These are phyloP conservation scores for Parnassius smintheus DNA, from an alignment of 2,888 invertebrate species.

Conservation along the genomic window DNA sequence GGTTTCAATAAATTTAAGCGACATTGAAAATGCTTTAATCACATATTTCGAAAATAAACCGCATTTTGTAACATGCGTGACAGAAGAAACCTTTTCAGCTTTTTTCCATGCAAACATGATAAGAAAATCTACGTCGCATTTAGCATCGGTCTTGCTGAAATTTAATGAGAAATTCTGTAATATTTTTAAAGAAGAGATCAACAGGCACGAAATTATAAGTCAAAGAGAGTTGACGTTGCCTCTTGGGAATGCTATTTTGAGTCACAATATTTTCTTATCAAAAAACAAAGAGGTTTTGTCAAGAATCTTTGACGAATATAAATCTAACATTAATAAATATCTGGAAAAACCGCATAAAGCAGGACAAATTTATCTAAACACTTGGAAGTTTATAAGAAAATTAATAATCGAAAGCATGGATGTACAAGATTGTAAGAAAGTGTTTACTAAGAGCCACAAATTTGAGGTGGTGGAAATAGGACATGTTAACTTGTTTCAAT, in stretches of 20 bases:
- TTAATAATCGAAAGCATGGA: constrained; percentile 83
- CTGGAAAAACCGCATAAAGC: constrained; percentile 86
- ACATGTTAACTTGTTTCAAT: constrained; percentile 79
- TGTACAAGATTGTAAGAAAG: constrained; percentile 75
- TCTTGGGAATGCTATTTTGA: constrained; percentile 73
- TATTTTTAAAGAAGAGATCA: constrained; percentile 68
- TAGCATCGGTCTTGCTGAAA: constrained; percentile 81
- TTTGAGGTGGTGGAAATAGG: constrained; percentile 82
- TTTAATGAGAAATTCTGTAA: constrained; percentile 71
- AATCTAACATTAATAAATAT: constrained; percentile 82
- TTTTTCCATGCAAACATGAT: constrained; percentile 75
- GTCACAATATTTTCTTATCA: constrained; percentile 60
- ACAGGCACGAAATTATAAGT: constrained; percentile 66
- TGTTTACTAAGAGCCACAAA: constrained; percentile 82
- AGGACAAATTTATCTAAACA: constrained; percentile 83
- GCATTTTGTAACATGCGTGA: constrained; percentile 75
- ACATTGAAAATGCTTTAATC: constrained; percentile 77
- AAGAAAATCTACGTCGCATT: constrained; percentile 79
- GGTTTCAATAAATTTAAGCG: constrained; percentile 67
- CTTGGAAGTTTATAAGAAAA: constrained; percentile 79
- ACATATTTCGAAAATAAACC: constrained; percentile 83
- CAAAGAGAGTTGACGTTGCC: constrained; percentile 85
- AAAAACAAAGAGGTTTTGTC: constrained; percentile 70
- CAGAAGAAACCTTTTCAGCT: constrained; percentile 75
- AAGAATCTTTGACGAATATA: constrained; percentile 81